Base-by-base conservation (phyloP, 1,140 invertebrate genomes). In the Venustaconcha ellipsiformis region DNA sequence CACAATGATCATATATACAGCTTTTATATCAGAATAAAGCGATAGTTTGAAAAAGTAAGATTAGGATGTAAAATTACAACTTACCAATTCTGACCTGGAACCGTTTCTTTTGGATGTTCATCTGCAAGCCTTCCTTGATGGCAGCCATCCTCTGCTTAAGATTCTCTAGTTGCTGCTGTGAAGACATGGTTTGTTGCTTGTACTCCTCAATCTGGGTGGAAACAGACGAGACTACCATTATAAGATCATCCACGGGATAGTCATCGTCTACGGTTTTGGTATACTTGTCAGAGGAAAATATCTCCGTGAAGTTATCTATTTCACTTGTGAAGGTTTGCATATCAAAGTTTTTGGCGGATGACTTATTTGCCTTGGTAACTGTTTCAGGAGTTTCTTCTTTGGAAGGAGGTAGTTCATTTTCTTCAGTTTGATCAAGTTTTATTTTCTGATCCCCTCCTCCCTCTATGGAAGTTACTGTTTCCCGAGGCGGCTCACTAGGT, bases 241-340 rank as follows among this genome's bases (percentile, higher is more conserved):
- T 56, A 1, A 78, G 56, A 17, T 73, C 77, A 11, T 74, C 77
- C 17, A 73, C 66, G 14, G 77, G 77, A 48, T 78, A 78, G 63
- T 78, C 68, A 48, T 78, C 77, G 5, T 69, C 68, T 0, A 78
- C 62, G 20, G 59, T 67, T 48, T 48, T 6, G 1, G 68, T 70
- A 30, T 69, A 78, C 37, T 74, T 78, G 13, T 62, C n/a, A 20
- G 67, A 70, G 15, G 62, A 63, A 66, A 78, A 78, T 15, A 57
- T 57, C 55, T 66, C 67, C 15, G 71, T 37, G 59, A 59, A 74
- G 11, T 58, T 26, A 30, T 74, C 67, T 17, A 78, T 56, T 11
- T 48, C 37, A 48, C 37, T 48, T 48, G 37, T 48, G 37, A 48
- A 48, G 37, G 37, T 48, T 48, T 48, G 37, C 6, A 48, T 48